Base-by-base conservation (phyloP, 2,888 invertebrate genomes). In the Lydus trimaculatus region DNA sequence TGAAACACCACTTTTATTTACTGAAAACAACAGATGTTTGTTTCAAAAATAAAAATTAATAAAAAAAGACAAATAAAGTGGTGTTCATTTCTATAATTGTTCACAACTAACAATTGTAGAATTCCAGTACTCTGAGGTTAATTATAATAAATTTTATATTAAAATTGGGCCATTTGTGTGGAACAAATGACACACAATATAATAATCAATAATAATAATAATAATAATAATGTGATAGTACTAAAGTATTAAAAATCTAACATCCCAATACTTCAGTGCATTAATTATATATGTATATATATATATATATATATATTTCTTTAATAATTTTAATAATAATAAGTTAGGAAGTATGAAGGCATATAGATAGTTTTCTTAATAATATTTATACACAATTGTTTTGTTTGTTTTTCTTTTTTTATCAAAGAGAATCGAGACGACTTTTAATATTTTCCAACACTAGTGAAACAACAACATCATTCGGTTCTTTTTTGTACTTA, bases 181-280 rank as follows among this genome's bases (percentile, higher is more conserved):
- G 1, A 43, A 43, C 43, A 43, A 43, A 43, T 8, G 8, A 43
- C n/a, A 43, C 43, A 36, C 4, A 13, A 13, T 43, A 6, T 3
- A 83, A 83, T 84, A 84, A 84, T 84, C 84, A 84, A 84, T 84
- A 85, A 75, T 84, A 83, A 82, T 70, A 75, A 74, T 73, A 73
- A 83, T 81, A 83, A 80, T 82, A 52, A 81, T 82, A 83, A 43
- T n/a, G 85, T 85, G 85, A 84, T 83, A 83, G 84, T 85, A 84
- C 84, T 85, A 84, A 85, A 85, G 84, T 84, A 85, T 84, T 83
- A 85, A 85, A 85, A 84, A 82, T 84, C 84, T 84, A 85, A 85
- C 84, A 84, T 85, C 84, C 84, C 84, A 85, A 85, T 85, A 85
- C 84, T 85, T 85, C 84, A 85, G 85, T 85, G 85, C 85, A 84